Evolutionary conservation across 2,888 invertebrate genomes (phyloP).

Genomic region (Ochropleura leucogaster): DNA sequence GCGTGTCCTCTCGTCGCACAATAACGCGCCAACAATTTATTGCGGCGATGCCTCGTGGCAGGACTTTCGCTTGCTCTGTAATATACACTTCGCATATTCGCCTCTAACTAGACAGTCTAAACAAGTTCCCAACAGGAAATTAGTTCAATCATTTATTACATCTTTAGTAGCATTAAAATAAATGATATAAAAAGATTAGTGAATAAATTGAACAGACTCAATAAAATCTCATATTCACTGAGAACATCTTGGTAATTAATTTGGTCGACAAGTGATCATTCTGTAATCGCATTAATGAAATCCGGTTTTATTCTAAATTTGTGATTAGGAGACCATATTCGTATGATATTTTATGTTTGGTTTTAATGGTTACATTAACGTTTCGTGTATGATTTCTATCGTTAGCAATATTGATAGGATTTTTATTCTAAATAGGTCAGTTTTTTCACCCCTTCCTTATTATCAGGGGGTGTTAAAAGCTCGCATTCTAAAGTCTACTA

Average conservation of each 20-base stretch:
- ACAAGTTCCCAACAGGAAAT: constrained; percentile 67
- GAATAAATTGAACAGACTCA: constrained; percentile 61
- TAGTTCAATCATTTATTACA: constrained; percentile 65
- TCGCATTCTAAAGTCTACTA: not conserved
- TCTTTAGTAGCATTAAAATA: constrained; percentile 64
- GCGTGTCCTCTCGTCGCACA: constrained; percentile 53
- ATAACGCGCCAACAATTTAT: constrained; percentile 58
- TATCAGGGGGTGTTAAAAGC: constrained; percentile 1
- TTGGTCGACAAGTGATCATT: constrained; percentile 64
- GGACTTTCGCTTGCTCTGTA: constrained; percentile 59
- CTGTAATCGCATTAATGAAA: constrained; percentile 67
- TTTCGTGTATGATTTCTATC: constrained; percentile 48
- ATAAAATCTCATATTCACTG: constrained; percentile 65
- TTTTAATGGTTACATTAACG: constrained; percentile 44
- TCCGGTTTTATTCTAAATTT: constrained; percentile 66
- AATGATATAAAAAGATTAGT: constrained; percentile 66
- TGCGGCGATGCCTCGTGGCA: constrained; percentile 42
- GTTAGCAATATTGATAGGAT: constrained; percentile 11
- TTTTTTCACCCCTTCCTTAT: not conserved
- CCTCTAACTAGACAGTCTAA: constrained; percentile 36
- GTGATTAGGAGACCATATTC: constrained; percentile 53
- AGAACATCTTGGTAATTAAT: constrained; percentile 68
- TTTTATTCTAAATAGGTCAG: not conserved
- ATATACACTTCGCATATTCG: constrained; percentile 27
- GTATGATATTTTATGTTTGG: constrained; percentile 40